These are phyloP conservation scores for Lindbergichthys nudifrons DNA, from an alignment of 2,797 vertebrate species.

Conservation along the genomic window DNA sequence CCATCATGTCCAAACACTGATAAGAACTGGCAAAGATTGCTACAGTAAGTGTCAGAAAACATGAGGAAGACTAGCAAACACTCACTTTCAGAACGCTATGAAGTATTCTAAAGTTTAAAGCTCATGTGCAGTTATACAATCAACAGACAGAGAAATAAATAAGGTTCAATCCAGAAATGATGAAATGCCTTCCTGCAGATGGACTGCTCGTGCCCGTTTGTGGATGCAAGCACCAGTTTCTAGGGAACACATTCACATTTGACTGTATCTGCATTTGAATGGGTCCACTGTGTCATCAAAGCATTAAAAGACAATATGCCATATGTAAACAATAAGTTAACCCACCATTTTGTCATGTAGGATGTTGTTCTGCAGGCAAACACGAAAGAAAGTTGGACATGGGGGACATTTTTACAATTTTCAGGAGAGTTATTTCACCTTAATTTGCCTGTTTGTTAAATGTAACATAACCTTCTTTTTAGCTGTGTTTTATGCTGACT, in stretches of 20 bases:
- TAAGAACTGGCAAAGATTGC: not conserved
- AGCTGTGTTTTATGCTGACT: too few relatives aligned
- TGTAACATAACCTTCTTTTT: not conserved
- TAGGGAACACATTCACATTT: not conserved
- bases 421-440: too few relatives aligned
- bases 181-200: not conserved
- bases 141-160: not conserved
- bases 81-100: not conserved
- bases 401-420: too few relatives aligned
- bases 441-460: too few relatives aligned
- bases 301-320: not conserved
- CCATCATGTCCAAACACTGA: not conserved
- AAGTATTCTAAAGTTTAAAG: too few relatives aligned
- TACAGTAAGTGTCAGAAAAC: not conserved
- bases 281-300: not conserved
- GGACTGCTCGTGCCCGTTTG: not conserved
- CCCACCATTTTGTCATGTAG: not conserved
- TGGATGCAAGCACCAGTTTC: not conserved
- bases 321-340: not conserved
- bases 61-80: not conserved
- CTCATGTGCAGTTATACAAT: not conserved
- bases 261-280: not conserved
- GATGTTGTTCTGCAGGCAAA: not conserved
- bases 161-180: constrained; percentile 1
- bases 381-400: not conserved